Conservation (phyloP, 1,140 invertebrate species). For the Triops longicaudatus region DNA sequence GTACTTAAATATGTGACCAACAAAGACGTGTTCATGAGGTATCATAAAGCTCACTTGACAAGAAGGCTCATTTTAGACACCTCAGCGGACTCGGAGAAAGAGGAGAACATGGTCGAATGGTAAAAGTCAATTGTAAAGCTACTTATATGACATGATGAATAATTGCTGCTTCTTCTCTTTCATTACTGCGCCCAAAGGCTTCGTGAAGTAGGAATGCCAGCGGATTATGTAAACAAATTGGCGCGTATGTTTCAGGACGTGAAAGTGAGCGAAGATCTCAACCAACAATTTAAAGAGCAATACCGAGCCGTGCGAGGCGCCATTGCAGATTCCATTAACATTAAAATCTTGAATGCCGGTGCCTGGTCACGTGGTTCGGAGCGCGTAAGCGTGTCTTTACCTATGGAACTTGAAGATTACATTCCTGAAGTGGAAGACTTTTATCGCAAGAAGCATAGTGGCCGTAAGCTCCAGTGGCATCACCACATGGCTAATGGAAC, state of each 20-base stretch:
- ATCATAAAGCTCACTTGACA: constrained; percentile 97
- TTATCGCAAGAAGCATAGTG: constrained; percentile 93
- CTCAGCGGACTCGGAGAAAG: constrained; percentile 97
- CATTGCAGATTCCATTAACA: constrained; percentile 43
- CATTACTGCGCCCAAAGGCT: constrained; percentile 41
- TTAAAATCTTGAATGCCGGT: constrained; percentile 93
- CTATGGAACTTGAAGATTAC: constrained; percentile 94
- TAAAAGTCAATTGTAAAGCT: constrained; percentile 41
- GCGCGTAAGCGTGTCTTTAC: constrained; percentile 87
- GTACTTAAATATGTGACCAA: constrained; percentile 99
- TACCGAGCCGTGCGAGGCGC: constrained; percentile 48
- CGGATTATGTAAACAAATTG: constrained; percentile 97
- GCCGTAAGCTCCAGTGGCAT: constrained; percentile 98
- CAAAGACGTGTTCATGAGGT: constrained; percentile 99
- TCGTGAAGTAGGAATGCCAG: constrained; percentile 94
- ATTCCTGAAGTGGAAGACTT: constrained; percentile 95
- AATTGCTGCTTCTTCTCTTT: background rate
- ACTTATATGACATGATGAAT: constrained; percentile 19
- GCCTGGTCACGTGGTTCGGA: constrained; percentile 94
- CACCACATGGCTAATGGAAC: constrained; percentile 99
- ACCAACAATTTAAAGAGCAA: constrained; percentile 77
- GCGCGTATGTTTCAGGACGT: constrained; percentile 97
- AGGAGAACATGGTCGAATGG: constrained; percentile 99
- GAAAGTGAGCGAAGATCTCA: constrained; percentile 97
- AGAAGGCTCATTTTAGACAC: constrained; percentile 88